Percentiles rank a stretch among this genome's conserved stretches.
Evolutionary conservation across 2,888 invertebrate species (phyloP).

Genomic region (Zonitis immaculata): DNA sequence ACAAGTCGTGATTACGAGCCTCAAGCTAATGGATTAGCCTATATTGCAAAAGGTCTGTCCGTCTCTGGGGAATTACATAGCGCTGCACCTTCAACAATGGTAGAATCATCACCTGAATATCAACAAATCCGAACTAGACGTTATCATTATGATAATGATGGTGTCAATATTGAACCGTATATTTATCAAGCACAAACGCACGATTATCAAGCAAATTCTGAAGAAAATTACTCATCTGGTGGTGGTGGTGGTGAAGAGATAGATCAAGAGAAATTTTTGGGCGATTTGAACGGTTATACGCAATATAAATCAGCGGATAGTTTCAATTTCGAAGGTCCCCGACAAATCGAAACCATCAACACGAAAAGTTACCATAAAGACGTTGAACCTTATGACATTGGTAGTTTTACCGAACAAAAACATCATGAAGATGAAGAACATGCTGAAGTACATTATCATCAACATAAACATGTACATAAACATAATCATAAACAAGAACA

Average conservation of each 20-base stretch:
- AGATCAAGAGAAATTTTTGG: constrained; percentile 12
- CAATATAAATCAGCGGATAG: constrained; percentile 31
- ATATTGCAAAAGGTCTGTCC: constrained; percentile 1
- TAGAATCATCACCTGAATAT: constrained; percentile 14
- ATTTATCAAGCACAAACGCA: background rate
- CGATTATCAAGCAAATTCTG: constrained; percentile 7
- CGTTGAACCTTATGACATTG: constrained; percentile 30
- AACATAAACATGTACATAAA: constrained; percentile 37
- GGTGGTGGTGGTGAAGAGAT: constrained; percentile 13
- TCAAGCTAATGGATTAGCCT: background rate
- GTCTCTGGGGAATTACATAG: constrained; percentile 8
- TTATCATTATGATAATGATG: constrained; percentile 5
- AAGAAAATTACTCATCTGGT: constrained; percentile 8
- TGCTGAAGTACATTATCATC: constrained; percentile 33
- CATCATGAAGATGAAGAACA: constrained; percentile 27
- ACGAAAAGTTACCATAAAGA: constrained; percentile 34
- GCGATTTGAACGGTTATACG: constrained; percentile 26
- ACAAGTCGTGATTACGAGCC: background rate
- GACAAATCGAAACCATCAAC: constrained; percentile 35
- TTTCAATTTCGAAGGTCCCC: constrained; percentile 30
- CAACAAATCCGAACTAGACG: constrained; percentile 8
- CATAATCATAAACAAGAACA: constrained; percentile 41
- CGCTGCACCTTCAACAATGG: constrained; percentile 12
- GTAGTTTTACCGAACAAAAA: constrained; percentile 22
- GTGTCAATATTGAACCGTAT: constrained; percentile 1